Evolutionary conservation across 2,113 vertebrate genomes (phyloP), one percentile per base, ranked within the genome.

Genomic region (Hemiprocne comata): DNA sequence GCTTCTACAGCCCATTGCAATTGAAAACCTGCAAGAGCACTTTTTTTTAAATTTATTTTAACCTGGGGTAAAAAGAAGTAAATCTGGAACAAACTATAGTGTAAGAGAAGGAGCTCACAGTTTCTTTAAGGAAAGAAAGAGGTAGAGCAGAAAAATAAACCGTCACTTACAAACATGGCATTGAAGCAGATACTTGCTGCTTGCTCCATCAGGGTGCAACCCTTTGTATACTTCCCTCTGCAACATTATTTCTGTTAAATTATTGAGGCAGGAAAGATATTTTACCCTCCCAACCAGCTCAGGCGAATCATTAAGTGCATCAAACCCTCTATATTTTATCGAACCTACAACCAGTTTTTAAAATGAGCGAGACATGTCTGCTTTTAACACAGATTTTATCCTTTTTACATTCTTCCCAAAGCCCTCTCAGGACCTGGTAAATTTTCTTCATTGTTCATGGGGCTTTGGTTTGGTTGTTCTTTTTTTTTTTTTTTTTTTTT

Each of bases 191-290:
- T 40, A n/a, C 34, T 51, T 15, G 23, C 55, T 66, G 58, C 70
- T 89, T 42, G 25, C 74, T 90, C 82, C 55, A 51, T 80, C 57
- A 75, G 74, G 57, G 53, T 48, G 28, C n/a, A 91, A 53, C n/a
- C 38, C 67, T 79, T 82, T 17, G 40, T 83, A 26, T 61, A 28
- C 38, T 87, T 93, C 50, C 36, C n/a, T 65, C 72, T 83, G 51
- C 34, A 88, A 67, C 69, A 61, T 91, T 85, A 89, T 91, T 95
- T 95, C 75, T 88, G 78, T 81, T 97, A 54, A 94, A 96, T 97
- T 91, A 95, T 96, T 97, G 90, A 95, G 74, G 24, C 26, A 33
- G 62, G 48, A 79, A 91, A 58, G 81, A 75, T 91, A 78, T 75
- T 85, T 89, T 64, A 72, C 71, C 34, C 60, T 87, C 51, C 74